These are phyloP conservation scores for Drosophila cracens DNA, from an alignment of 2,888 invertebrate species.

Conservation along the genomic window DNA sequence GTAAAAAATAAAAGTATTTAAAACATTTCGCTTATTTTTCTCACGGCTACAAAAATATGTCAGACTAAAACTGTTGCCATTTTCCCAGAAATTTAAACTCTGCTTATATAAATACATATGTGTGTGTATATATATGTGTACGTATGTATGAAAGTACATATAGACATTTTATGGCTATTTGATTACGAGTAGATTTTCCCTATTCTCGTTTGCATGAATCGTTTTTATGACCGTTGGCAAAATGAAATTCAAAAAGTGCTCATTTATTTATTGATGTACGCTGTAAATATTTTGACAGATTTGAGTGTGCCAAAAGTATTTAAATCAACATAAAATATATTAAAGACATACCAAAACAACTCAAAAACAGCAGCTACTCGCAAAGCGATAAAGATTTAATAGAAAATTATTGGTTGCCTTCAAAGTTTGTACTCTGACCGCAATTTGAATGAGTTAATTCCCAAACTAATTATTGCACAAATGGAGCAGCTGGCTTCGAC, in stretches of 20 bases:
- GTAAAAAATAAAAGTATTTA: not conserved
- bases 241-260: not conserved
- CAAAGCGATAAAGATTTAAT: not conserved
- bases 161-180: not conserved
- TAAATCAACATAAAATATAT: not conserved
- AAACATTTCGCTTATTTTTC: not conserved
- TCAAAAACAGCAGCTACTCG: not conserved
- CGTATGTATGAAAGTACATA: not conserved
- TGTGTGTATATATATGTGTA: fast-evolving
- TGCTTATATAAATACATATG: not conserved
- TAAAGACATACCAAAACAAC: not conserved
- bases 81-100: not conserved
- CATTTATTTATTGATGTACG: not conserved
- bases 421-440: not conserved
- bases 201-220: constrained; percentile 1
- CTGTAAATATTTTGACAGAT: not conserved
- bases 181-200: not conserved
- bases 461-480: not conserved
- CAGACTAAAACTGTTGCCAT: not conserved
- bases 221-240: not conserved
- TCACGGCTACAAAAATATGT: not conserved
- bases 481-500: not conserved
- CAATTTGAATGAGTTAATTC: not conserved
- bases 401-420: not conserved
- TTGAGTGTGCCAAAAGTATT: not conserved